Conservation (phyloP, 1,140 invertebrate genomes). For the Drosophila rhopaloa region DNA sequence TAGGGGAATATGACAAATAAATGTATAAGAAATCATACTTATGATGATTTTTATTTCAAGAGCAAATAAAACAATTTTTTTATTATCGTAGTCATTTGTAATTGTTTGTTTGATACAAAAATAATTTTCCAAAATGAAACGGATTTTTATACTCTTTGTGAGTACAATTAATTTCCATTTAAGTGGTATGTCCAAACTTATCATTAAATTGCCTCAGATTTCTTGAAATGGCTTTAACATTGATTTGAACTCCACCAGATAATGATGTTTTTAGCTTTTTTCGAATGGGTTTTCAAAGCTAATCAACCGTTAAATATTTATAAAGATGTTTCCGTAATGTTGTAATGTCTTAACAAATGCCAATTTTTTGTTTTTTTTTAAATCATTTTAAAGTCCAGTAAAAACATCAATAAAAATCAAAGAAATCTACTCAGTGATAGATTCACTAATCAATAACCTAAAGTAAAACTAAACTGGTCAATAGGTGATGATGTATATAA, state of each 20-base stretch:
- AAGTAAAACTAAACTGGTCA: not conserved
- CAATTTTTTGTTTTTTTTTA: not conserved
- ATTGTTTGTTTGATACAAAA: conserved; percentile 15
- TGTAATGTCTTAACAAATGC: conserved; percentile 1
- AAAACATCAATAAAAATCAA: not conserved
- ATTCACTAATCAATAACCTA: not conserved
- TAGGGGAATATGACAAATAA: conserved; percentile 38
- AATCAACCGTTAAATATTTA: conserved; percentile 9
- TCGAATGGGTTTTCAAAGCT: not conserved
- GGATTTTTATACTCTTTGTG: conserved; percentile 3
- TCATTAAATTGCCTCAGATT: too few species aligned
- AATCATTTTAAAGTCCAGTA: too few species aligned
- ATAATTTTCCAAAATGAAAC: not conserved
- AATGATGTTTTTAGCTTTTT: too few species aligned
- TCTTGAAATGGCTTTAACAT: too few species aligned
- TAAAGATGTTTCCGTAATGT: not conserved
- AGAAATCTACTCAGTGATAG: not conserved
- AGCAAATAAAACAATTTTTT: not conserved
- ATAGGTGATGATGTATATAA: conserved; percentile 1
- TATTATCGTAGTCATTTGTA: not conserved
- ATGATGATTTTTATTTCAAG: not conserved
- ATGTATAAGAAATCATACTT: conserved; percentile 9
- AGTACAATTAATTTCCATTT: conserved; percentile 1
- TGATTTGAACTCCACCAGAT: too few species aligned
- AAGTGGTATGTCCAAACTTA: too few species aligned